Evolutionary conservation across 2,888 invertebrate genomes (phyloP), one percentile per base, ranked within the genome.

Genomic region (Dioctria linearis): DNA sequence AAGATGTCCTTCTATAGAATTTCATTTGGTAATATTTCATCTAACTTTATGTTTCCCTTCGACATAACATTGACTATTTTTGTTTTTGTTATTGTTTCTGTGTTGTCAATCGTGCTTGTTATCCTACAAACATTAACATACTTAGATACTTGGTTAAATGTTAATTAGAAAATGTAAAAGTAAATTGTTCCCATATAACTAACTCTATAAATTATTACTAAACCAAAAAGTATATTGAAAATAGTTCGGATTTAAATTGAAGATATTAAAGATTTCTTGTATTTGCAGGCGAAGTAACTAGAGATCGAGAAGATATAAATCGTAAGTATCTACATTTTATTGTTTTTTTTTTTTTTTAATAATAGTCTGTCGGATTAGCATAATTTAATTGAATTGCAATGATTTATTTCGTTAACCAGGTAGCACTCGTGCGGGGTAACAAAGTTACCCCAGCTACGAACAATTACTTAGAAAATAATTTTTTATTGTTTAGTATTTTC

Each of bases 281-380:
- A 39, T 63, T 91, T 92, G 84, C 91, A 94, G 94, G 94, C 91
- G 94, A 94, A 90, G 92, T 94, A 87, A 93, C 93, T 85, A 91
- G 93, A 87, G 93, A 93, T 89, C 92, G 93, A 85, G 94, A 94
- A 88, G 94, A 94, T 87, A 92, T 93, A 85, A 93, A 93, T 90
- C 91, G 95, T 95, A 91, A 94, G 94, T 94, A 89, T 83, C 25
- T 25, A 25, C 25, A 25, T 25, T 25, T 25, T 25, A 25, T 25
- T 25, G 1, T 25, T 25, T 2, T 25, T 2, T 25, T 25, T 43
- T 75, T 46, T 51, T 46, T 9, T 25, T 1, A 25, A 25, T 25
- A 25, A 25, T 25, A 25, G 25, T 25, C 25, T 25, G 25, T 25
- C 25, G 25, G 25, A 25, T 25, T 25, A 25, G 25, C 25, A 25